Base-by-base conservation (phyloP, 2,797 vertebrate genomes). In the Sylvilagus floridanus region DNA sequence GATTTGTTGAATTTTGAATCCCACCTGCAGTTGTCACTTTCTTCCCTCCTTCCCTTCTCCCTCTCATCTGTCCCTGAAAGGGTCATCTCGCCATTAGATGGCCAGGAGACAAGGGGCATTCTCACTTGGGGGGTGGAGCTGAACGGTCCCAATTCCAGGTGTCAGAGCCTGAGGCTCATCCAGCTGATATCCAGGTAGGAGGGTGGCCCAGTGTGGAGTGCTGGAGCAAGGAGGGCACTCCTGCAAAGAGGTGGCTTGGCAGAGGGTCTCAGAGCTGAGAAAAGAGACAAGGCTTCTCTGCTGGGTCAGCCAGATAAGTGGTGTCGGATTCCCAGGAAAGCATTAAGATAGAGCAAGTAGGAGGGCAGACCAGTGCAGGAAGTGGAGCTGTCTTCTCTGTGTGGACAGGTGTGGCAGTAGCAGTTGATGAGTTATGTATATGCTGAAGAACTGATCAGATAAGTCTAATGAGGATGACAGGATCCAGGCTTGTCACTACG, bases 31-130 rank as follows among this genome's bases (percentile, higher is more conserved):
- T 57, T 57, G 54, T 66, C 32, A 54, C 5, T n/a, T 5, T n/a
- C 2, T 4, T 0, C 4, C 24, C 11, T 37, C 35, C 22, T 7
- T 4, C 12, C 19, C 17, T 9, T 84, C 7, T 30, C 3, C 8
- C 6, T 26, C 5, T 9, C 4, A 21, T 26, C 19, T 24, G 79
- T 63, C 42, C 7, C 60, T n/a, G 26, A 65, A 69, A 57, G 17
- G 13, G 19, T 32, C 35, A 22, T 37, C 0, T 5, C 84, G 50
- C 26, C 9, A 2, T 13, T 47, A 30, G 6, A 8, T 8, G 22
- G 22, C 30, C 12, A 19, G 54, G n/a, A 66, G 26, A 4, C 21
- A 14, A 47, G 50, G 79, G 47, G 47, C 17, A 52, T 13, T 7
- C n/a, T 82, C 22, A 30, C 26, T 26, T 60, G 37, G 6, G 26